A percentile compares a stretch with the other conserved stretches of the same genome.
These are phyloP conservation scores for Sinocyclocheilus maitianheensis DNA, from an alignment of 2,113 vertebrate genomes.

Conservation along the genomic window DNA sequence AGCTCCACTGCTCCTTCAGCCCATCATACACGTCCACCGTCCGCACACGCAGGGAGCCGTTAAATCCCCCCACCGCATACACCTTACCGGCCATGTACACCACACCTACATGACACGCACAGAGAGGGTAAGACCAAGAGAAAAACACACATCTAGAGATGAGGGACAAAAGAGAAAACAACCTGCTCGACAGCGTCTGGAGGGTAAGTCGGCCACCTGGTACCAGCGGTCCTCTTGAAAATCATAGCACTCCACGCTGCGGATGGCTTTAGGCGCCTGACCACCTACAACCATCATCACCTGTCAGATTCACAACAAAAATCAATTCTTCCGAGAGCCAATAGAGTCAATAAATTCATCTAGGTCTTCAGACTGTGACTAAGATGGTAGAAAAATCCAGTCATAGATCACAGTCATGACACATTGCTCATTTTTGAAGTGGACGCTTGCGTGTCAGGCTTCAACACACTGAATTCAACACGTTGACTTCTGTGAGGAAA, in stretches of 20 bases:
- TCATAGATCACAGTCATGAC: too few species aligned
- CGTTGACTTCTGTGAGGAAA: too few species aligned
- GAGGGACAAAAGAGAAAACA: background rate
- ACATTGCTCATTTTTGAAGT: too few species aligned
- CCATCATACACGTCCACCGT: conserved; percentile 92
- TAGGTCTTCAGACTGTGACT: background rate
- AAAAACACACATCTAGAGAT: background rate
- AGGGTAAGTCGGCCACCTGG: conserved; percentile 92
- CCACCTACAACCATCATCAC: conserved; percentile 98
- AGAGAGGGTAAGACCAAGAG: background rate
- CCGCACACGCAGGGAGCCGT: conserved; percentile 89
- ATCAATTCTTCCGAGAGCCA: background rate
- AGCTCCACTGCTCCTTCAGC: conserved; percentile 87
- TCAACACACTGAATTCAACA: too few species aligned
- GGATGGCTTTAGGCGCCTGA: conserved; percentile 95
- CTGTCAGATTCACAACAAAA: conserved; percentile 67
- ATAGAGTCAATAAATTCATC: background rate
- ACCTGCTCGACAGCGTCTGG: conserved; percentile 93
- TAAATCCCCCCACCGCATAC: conserved; percentile 92
- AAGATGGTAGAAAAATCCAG: background rate
- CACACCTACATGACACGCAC: conserved; percentile 77
- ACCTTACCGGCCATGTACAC: conserved; percentile 90
- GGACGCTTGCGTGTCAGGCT: too few species aligned
- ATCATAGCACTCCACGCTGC: conserved; percentile 95
- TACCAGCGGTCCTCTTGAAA: conserved; percentile 96